Evolutionary conservation across 1,140 invertebrate species (phyloP), one percentile per base, ranked within the genome.

Genomic region (Goniozus legneri): DNA sequence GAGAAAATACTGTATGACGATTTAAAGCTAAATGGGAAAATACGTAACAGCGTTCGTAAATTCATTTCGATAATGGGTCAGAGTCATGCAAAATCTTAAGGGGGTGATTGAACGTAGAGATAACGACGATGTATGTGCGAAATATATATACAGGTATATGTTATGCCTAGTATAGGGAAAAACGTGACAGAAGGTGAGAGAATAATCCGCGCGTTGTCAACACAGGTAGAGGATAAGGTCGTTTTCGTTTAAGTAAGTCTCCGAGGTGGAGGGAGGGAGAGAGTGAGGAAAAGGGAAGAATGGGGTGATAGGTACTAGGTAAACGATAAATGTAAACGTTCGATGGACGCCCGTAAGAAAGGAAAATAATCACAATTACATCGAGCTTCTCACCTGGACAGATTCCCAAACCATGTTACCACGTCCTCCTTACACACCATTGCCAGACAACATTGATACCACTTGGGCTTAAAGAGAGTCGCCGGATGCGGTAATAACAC

Each of bases 391-490:
- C 64, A 76, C 73, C 73, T 76, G 67, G 73, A 73, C 77, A 94
- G 85, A 83, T 88, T 86, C 82, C 90, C 90, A 86, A 95, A 95
- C 89, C 89, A 93, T 85, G 82, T 83, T 79, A 89, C 84, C 78
- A 91, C 85, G 82, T 90, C 88, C 84, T 93, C 90, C 83, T 94
- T 93, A 84, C 87, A 91, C 85, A 94, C 89, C 92, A 95, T 94
- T 81, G 80, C 81, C 78, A 79, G 81, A 81, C 81, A 80, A 80
- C 81, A 83, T 83, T 80, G 81, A 83, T 81, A 76, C 71, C 68
- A 76, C 65, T 70, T 72, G 60, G 62, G 65, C 58, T 62, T 60
- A 70, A 65, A 58, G 65, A 70, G 65, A n/a, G n/a, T n/a, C n/a
- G n/a, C n/a, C n/a, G n/a, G n/a, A n/a, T n/a, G n/a, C n/a, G n/a